Conservation (phyloP, 2,888 invertebrate genomes). For the Himalopsyche japonica region DNA sequence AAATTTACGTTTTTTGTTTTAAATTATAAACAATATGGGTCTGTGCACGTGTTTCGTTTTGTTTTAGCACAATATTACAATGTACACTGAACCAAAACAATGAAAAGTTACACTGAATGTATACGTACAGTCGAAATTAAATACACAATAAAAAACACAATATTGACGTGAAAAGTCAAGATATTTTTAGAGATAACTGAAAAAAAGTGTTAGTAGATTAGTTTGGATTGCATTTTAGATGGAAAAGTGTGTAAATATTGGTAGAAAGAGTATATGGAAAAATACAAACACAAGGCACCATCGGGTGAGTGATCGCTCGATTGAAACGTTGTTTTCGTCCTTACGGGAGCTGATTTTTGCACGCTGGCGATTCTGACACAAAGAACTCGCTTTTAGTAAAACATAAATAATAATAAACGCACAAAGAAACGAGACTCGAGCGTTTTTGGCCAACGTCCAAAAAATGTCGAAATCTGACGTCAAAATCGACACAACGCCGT, state of each 20-base stretch:
- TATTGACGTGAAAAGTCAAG: too few species aligned
- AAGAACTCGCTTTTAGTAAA: neutral
- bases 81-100: too few species aligned
- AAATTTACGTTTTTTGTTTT: too few species aligned
- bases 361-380: neutral
- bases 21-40: too few species aligned
- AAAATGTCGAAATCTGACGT: neutral
- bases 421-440: neutral
- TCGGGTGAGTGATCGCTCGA: neutral
- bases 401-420: constrained; percentile 1
- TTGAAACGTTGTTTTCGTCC: neutral
- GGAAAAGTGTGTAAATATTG: neutral
- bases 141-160: too few species aligned
- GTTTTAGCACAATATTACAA: too few species aligned
- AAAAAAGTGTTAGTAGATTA: too few species aligned
- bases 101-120: too few species aligned
- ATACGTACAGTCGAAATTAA: too few species aligned
- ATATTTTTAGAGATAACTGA: too few species aligned
- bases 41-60: too few species aligned
- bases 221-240: too few species aligned
- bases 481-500: neutral
- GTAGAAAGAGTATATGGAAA: neutral
- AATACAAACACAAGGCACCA: neutral
- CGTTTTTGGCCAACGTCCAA: neutral
- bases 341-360: neutral